Evolutionary conservation across 2,113 vertebrate genomes (phyloP), one percentile per base, ranked within the genome.

Genomic region (Casuarius casuarius): DNA sequence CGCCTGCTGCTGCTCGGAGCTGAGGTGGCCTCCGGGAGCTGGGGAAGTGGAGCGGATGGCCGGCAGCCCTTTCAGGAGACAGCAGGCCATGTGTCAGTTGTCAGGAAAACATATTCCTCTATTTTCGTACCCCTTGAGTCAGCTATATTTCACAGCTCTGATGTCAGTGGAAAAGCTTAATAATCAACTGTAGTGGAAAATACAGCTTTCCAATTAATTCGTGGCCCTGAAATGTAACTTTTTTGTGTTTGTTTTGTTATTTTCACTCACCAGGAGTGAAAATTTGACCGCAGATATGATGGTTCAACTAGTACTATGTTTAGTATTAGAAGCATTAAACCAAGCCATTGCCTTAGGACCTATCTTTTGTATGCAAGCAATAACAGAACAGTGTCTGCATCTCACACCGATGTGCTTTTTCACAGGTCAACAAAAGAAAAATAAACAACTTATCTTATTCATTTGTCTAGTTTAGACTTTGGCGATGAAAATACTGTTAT

Each of bases 51-150:
- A 93, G 88, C 1, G 31, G 63, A 84, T 93, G 76, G 82, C 95
- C 90, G 66, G 58, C 44, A 95, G 92, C 81, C 62, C 62, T 96
- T 91, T 94, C 87, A 96, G 84, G 26, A 97, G 46, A 91, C 76
- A 96, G 90, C 73, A 92, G 67, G 14, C 85, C 85, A 90, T 97
- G 84, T 94, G 92, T 96, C 96, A 95, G 68, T 86, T 97, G 94
- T 96, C 94, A 97, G 78, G 73, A 95, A 97, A 95, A 95, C 59
- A 81, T 90, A 92, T 91, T 95, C 89, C 26, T 85, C 83, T 90
- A 91, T 95, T 96, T 95, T 90, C 44, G n/a, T 90, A 71, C 52
- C 76, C 94, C 92, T 88, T 95, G 91, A 97, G 94, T 97, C 91
- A 94, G 59, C 79, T 94, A 89, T 96, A 96, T 95, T 97, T 97